These are phyloP conservation scores for Limulus polyphemus DNA, from an alignment of 2,888 invertebrate species.

Conservation along the genomic window DNA sequence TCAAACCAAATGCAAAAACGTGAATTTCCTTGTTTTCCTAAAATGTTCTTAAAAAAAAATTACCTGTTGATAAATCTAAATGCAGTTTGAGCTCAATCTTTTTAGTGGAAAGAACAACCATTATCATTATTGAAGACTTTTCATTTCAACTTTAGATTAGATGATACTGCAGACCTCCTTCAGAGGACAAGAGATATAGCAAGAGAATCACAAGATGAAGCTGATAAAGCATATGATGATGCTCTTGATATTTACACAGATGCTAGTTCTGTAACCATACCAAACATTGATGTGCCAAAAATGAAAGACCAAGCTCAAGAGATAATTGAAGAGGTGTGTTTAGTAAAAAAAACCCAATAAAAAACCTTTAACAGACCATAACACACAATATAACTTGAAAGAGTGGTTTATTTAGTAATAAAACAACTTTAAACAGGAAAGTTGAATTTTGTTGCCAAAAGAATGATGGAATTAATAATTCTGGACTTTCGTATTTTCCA, in stretches of 20 bases:
- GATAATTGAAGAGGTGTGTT: slow-evolving; percentile 53
- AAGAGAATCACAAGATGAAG: slow-evolving; percentile 54
- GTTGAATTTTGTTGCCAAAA: no score
- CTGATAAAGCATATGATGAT: slow-evolving; percentile 59
- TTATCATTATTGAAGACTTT: no score
- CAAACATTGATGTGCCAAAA: slow-evolving; percentile 56
- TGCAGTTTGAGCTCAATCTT: no score
- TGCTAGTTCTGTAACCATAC: slow-evolving; percentile 62
- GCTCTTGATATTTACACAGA: slow-evolving; percentile 66
- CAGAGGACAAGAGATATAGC: slow-evolving; percentile 56
- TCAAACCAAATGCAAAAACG: no score
- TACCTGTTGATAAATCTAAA: no score
- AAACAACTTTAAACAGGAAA: no score
- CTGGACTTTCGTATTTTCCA: background rate
- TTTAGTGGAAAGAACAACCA: no score
- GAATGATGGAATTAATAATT: slow-evolving; percentile 3
- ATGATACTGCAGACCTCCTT: slow-evolving; percentile 54
- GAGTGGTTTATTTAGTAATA: no score
- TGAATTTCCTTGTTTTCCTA: no score
- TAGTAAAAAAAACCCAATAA: slow-evolving; percentile 1
- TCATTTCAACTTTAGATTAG: slow-evolving; percentile 37
- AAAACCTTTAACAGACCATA: background rate
- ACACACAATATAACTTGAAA: no score
- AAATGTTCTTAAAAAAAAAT: no score
- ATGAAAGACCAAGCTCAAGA: slow-evolving; percentile 54